Percentiles rank a stretch among this genome's conserved stretches.
These are phyloP conservation scores for Probosciger aterrimus DNA, from an alignment of 2,113 vertebrate species.

Conservation along the genomic window DNA sequence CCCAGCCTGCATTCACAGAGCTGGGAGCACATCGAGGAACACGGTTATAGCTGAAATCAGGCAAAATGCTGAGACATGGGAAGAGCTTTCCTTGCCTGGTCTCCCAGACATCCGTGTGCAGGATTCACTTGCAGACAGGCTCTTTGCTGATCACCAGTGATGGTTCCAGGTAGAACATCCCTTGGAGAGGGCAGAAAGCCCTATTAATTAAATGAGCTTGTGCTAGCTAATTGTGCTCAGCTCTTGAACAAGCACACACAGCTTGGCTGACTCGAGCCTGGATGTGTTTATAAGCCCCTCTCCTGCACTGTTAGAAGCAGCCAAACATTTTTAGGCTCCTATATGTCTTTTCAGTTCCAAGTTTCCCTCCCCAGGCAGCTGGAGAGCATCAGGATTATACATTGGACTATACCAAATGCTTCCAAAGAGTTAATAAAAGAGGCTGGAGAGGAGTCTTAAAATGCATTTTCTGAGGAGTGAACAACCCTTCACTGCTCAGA, in stretches of 20 bases:
- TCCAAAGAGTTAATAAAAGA: not conserved
- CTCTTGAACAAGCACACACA: not conserved
- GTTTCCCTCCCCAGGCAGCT: not conserved
- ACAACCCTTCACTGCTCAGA: not conserved
- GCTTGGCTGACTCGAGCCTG: not conserved
- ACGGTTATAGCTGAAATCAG: accelerated
- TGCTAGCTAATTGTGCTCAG: not conserved
- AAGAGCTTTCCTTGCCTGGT: not conserved
- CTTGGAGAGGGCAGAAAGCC: not conserved
- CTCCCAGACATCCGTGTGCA: not conserved
- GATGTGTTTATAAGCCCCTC: not conserved
- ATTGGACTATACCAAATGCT: accelerated
- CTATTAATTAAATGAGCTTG: not conserved
- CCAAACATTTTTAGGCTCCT: not conserved
- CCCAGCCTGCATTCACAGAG: too few species aligned
- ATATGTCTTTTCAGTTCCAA: not conserved
- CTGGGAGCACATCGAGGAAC: accelerated
- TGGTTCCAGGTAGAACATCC: not conserved
- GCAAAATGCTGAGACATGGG: accelerated
- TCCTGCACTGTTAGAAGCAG: not conserved
- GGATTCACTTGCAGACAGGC: not conserved
- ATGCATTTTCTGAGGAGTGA: not conserved
- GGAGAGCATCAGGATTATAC: not conserved
- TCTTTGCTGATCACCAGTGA: not conserved
- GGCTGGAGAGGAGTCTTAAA: not conserved